A percentile compares a stretch with the other conserved stretches of the same genome.
Evolutionary conservation across 2,797 vertebrate genomes (phyloP).

Genomic region (Bryconaethiops microstoma): DNA sequence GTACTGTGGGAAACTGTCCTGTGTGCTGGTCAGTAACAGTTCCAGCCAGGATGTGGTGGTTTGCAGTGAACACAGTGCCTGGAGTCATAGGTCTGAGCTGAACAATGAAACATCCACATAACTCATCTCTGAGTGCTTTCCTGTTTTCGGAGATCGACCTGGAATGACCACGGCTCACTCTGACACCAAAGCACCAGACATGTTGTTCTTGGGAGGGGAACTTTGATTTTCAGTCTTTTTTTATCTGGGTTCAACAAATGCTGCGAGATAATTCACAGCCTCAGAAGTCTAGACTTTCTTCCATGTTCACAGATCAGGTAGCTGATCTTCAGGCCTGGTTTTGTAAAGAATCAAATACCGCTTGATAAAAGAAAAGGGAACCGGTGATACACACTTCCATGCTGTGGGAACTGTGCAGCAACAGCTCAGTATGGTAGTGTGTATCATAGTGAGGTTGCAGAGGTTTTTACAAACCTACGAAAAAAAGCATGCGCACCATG

Average conservation of each 20-base stretch:
- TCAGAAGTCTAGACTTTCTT: background rate
- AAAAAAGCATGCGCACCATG: background rate
- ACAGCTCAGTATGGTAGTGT: too few relatives aligned
- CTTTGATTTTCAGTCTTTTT: slow-evolving; percentile 18
- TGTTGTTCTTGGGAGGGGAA: slow-evolving; percentile 42
- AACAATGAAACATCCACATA: slow-evolving; percentile 58
- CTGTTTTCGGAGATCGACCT: slow-evolving; percentile 55
- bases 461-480: too few relatives aligned
- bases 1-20: background rate
- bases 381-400: too few relatives aligned
- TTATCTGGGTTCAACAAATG: slow-evolving; percentile 27
- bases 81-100: slow-evolving; percentile 49
- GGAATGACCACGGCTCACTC: slow-evolving; percentile 20
- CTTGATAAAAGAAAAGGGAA: too few relatives aligned
- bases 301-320: background rate
- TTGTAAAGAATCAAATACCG: too few relatives aligned
- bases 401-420: too few relatives aligned
- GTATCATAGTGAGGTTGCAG: too few relatives aligned
- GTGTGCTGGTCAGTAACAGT: slow-evolving; percentile 12
- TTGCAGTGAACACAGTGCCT: slow-evolving; percentile 36
- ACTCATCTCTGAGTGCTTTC: slow-evolving; percentile 52
- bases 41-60: slow-evolving; percentile 9
- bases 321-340: too few relatives aligned
- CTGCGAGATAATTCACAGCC: slow-evolving; percentile 7
- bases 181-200: slow-evolving; percentile 20